Evolutionary conservation across 2,797 vertebrate species (phyloP), one percentile per base, ranked within the genome.

Genomic region (Acipenser oxyrinchus): DNA sequence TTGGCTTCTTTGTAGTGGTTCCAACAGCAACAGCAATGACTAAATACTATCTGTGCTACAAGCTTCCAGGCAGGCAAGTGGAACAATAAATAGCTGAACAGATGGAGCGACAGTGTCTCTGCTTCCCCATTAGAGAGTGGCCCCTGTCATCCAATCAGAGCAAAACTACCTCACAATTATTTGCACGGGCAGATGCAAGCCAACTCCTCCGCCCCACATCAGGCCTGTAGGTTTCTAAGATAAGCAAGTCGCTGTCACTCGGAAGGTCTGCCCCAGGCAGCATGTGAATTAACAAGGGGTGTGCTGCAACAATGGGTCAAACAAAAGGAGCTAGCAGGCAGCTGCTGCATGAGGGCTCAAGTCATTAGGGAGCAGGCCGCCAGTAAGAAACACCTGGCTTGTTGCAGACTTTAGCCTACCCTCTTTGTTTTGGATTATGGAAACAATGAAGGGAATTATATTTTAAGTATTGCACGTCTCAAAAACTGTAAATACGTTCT

Each of bases 321-420:
- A 93, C 92, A 95, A 95, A 95, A 83, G 84, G 75, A 76, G 83
- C 89, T 80, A 82, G 86, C 70, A 75, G 90, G 92, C 94, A 97
- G 94, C 94, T 97, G 94, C 93, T 93, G 79, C 74, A 80, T 77
- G 82, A 84, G 88, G 84, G 87, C 83, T 81, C 79, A 76, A 83
- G 84, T 89, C 87, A 92, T 91, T 87, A 88, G 88, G 80, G 76
- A 84, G 82, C 83, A 83, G 87, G 82, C 89, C 87, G 85, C 88
- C 88, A 87, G 84, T 83, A 87, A 86, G 86, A 81, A 88, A 88
- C 90, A 92, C 91, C 91, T 91, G 91, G 89, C 90, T 82, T 78
- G 79, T 80, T 63, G 81, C 83, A 81, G 83, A 78, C 83, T 86
- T 84, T 74, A 60, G 87, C 80, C 84, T 86, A 79, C 80, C 74